phyloP scores from a whole-genome alignment of 2,888 invertebrate genomes.

The Phaedon cochleariae region DNA sequence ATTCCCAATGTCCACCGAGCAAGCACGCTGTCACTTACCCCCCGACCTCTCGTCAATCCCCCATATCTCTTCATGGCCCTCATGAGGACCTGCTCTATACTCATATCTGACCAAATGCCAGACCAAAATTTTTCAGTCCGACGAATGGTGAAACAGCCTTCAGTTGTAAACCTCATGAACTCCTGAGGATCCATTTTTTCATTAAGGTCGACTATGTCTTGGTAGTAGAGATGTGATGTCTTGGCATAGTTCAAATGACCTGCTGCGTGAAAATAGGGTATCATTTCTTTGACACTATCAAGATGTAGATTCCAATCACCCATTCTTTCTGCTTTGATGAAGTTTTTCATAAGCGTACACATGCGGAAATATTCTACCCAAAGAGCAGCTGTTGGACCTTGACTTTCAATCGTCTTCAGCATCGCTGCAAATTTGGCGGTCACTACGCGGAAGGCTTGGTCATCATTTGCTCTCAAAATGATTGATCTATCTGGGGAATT shows the following conservation, averaged over 20 bases:
- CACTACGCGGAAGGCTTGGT: background rate
- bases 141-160: conserved; percentile 38
- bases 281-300: conserved; percentile 15
- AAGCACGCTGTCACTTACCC: conserved; percentile 33
- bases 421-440: background rate
- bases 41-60: conserved; percentile 41
- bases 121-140: conserved; percentile 40
- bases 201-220: conserved; percentile 14
- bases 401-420: background rate
- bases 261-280: conserved; percentile 31
- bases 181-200: conserved; percentile 19
- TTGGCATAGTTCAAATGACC: conserved; percentile 29
- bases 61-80: conserved; percentile 43
- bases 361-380: conserved; percentile 49
- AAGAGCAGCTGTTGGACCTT: conserved; percentile 27
- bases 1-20: conserved; percentile 39
- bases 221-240: conserved; percentile 1
- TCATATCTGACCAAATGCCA: conserved; percentile 46
- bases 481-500: too few species aligned
- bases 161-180: conserved; percentile 22
- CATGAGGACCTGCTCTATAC: conserved; percentile 53
- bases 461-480: background rate
- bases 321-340: conserved; percentile 48
- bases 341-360: conserved; percentile 46
- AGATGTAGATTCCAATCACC: conserved; percentile 47